Percentiles rank a stretch among this genome's conserved stretches.
Conservation (phyloP, 2,888 invertebrate genomes). For the Sepioteuthis lessoniana region DNA sequence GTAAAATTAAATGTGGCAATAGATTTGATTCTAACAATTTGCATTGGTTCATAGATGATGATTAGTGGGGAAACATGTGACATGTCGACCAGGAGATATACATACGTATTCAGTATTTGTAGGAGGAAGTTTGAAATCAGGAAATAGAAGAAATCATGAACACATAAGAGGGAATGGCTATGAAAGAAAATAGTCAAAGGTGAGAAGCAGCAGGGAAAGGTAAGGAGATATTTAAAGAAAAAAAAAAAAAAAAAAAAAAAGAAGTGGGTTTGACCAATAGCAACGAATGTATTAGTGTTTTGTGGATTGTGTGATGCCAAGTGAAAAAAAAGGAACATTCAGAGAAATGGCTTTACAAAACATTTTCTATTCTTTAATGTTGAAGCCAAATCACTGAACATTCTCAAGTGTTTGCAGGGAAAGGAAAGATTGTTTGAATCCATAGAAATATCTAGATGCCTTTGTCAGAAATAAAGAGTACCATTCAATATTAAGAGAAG, state of each 20-base stretch:
- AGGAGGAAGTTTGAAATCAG: background rate
- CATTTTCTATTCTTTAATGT: background rate
- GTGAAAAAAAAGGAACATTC: background rate
- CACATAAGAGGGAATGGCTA: background rate
- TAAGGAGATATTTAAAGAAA: background rate
- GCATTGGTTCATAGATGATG: background rate
- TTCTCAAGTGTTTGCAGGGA: background rate
- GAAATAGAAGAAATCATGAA: background rate
- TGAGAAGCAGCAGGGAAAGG: background rate
- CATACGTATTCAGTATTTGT: background rate
- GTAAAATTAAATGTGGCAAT: background rate
- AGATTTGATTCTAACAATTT: slow-evolving; percentile 11
- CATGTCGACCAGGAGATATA: background rate
- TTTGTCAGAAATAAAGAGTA: background rate
- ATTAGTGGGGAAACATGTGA: background rate
- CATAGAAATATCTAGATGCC: slow-evolving; percentile 20
- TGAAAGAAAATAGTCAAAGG: background rate
- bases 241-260: background rate
- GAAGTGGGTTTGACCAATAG: background rate
- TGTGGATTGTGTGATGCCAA: background rate
- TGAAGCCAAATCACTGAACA: background rate
- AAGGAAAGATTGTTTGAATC: background rate
- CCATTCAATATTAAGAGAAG: background rate
- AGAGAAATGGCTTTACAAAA: background rate
- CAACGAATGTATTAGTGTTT: background rate